A percentile compares a stretch with the other conserved stretches of the same genome.
These are phyloP conservation scores for Mechanitis mazaeus DNA, from an alignment of 2,888 invertebrate species.

Conservation along the genomic window DNA sequence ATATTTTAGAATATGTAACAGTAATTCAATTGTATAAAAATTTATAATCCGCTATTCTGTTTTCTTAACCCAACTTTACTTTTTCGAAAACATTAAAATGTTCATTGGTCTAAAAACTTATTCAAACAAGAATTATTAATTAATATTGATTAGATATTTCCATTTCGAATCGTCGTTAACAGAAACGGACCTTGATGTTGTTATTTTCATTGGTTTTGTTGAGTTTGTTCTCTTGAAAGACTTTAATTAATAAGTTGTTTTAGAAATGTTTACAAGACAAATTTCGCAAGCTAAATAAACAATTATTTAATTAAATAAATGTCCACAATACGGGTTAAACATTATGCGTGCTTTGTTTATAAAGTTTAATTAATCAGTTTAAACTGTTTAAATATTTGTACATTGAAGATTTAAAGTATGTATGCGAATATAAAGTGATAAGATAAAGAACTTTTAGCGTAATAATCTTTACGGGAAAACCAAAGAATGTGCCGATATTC, in stretches of 20 bases:
- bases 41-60: no score
- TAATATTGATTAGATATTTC: not conserved
- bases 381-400: not conserved
- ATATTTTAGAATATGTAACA: no score
- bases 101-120: not conserved
- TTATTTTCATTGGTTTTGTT: slow-evolving; percentile 1
- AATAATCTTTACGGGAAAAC: not conserved
- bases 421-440: slow-evolving; percentile 2
- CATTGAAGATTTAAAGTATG: not conserved
- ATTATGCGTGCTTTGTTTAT: not conserved
- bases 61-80: no score
- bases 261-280: slow-evolving; percentile 1
- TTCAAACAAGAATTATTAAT: not conserved
- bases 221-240: not conserved
- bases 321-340: not conserved
- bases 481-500: slow-evolving; percentile 11
- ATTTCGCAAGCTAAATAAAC: slow-evolving; percentile 1
- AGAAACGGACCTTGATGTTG: not conserved
- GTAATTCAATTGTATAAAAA: no score
- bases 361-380: not conserved
- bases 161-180: not conserved
- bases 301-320: not conserved
- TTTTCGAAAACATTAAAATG: no score
- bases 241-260: not conserved
- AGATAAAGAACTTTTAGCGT: slow-evolving; percentile 1